phyloP scores from a whole-genome alignment of 2,888 invertebrate genomes.

The Pseudolycoriella hygida region DNA sequence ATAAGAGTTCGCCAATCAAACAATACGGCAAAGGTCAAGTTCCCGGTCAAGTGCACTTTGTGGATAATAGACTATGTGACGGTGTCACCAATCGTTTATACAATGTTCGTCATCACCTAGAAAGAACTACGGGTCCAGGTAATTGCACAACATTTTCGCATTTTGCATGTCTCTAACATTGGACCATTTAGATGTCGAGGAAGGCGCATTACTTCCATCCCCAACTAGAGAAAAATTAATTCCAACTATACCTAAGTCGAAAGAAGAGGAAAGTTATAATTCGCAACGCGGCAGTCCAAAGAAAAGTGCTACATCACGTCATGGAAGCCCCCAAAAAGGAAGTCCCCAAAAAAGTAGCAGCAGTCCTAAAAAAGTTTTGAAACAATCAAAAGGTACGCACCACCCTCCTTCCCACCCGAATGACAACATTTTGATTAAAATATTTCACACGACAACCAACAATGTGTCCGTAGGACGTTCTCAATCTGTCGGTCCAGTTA shows the following conservation, averaged over 20 bases:
- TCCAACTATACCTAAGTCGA: conserved; percentile 37
- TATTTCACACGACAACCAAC: too few species aligned
- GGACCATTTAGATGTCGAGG: conserved; percentile 36
- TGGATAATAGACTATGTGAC: conserved; percentile 31
- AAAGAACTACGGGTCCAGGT: conserved; percentile 53
- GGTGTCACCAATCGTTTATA: conserved; percentile 29
- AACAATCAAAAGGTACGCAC: conserved; percentile 13
- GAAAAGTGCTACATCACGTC: conserved; percentile 27
- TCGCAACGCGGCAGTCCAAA: conserved; percentile 29
- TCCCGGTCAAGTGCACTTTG: conserved; percentile 39
- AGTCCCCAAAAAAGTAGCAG: conserved; percentile 37
- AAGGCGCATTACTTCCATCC: conserved; percentile 47
- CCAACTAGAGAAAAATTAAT: conserved; percentile 54
- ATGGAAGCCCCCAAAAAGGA: conserved; percentile 33
- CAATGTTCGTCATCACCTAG: conserved; percentile 51
- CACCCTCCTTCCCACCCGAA: too few species aligned
- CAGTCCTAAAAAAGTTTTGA: conserved; percentile 34
- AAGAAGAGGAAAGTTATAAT: conserved; percentile 21
- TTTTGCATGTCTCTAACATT: not conserved
- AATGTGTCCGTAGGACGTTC: too few species aligned
- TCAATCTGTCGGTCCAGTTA: conserved; percentile 49
- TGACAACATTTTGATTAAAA: too few species aligned
- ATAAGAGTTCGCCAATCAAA: conserved; percentile 57
- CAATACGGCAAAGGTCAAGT: conserved; percentile 21
- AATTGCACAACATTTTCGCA: conserved; percentile 12